A percentile compares a stretch with the other conserved stretches of the same genome.
Evolutionary conservation across 1,140 invertebrate genomes (phyloP).

Genomic region (Lepidurus packardi): DNA sequence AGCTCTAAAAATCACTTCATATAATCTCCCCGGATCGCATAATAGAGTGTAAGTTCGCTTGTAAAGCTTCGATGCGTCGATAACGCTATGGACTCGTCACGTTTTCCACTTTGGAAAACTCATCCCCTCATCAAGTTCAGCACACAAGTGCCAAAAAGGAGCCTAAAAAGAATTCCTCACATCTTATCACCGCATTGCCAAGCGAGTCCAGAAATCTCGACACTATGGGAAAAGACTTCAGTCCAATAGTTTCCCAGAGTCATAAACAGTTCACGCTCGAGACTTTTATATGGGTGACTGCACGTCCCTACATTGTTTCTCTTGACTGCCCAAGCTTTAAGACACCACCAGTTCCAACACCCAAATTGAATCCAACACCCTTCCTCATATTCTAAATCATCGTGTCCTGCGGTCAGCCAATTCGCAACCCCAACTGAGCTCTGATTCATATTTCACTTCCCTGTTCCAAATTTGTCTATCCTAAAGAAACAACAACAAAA

Average conservation of each 20-base stretch:
- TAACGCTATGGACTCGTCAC: neutral
- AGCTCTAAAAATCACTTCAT: neutral
- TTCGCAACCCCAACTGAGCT: no score
- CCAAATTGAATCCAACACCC: neutral
- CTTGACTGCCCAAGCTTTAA: neutral
- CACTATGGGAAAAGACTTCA: conserved; percentile 1
- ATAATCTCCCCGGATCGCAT: neutral
- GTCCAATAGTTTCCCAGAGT: neutral
- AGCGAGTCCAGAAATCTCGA: neutral
- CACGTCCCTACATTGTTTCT: neutral
- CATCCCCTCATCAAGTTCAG: neutral
- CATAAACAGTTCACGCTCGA: neutral
- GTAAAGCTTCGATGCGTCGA: no score
- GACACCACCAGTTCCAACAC: neutral
- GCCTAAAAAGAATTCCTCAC: neutral
- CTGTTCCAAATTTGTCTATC: no score
- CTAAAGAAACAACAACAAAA: no score
- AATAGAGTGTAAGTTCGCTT: neutral
- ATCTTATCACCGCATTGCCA: neutral
- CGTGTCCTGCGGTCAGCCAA: no score
- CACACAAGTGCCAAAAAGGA: neutral
- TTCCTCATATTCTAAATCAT: no score
- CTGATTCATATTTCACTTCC: no score
- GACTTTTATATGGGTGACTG: neutral
- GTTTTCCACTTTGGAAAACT: neutral